Evolutionary conservation across 2,888 invertebrate genomes (phyloP), one percentile per base, ranked within the genome.

Genomic region (Xestobium rufovillosum): DNA sequence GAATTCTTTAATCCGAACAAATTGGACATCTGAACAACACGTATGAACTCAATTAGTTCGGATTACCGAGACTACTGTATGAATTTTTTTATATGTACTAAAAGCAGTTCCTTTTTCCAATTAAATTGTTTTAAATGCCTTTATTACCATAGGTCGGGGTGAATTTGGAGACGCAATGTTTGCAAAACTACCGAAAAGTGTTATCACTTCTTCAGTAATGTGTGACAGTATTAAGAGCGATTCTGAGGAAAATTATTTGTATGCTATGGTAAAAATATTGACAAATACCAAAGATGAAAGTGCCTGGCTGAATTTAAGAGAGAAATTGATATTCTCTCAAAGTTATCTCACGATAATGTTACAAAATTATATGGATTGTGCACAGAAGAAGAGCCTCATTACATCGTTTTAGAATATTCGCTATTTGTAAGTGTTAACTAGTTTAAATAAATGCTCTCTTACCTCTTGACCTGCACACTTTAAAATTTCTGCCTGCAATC

Each of bases 101-200:
- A n/a, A n/a, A n/a, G n/a, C n/a, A n/a, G n/a, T n/a, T n/a, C n/a
- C n/a, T n/a, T n/a, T n/a, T n/a, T n/a, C n/a, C n/a, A n/a, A n/a
- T n/a, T n/a, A n/a, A n/a, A n/a, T n/a, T n/a, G n/a, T n/a, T n/a
- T 68, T 94, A 1, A 79, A 77, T 0, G 84, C 85, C 14, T 63
- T 77, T 2, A 73, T 78, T 4, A 70, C 77, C 25, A 68, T 80
- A 81, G 86, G 92, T 11, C 83, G 90, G 14, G 92, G 95, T 1
- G 87, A 90, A 52, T 95, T 90, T 56, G 95, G 95, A 0, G 94
- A 94, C 51, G 84, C 95, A 0, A 80, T 85, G 53, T 69, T 91
- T 25, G 90, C 86, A 31, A 88, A 61, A 51, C 47, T 65, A 10
- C 34, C 56, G 1, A 61, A 61, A 39, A 55, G 49, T 37, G 48